Percentiles rank a stretch among this genome's conserved stretches.
phyloP scores from a whole-genome alignment of 2,888 invertebrate species.

The Nomada ruficornis region DNA sequence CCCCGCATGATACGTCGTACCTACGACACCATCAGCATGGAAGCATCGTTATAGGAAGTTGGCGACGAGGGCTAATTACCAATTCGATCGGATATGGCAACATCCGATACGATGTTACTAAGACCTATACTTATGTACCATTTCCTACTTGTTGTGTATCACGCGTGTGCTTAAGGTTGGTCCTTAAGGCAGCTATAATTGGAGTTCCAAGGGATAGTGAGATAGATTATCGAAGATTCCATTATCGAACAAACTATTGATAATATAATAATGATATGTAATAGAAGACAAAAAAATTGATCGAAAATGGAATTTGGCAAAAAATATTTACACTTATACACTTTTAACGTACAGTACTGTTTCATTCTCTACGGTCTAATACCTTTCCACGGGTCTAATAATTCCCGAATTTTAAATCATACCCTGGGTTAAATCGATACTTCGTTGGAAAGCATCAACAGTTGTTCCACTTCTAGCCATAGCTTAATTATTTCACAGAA shows the following conservation, averaged over 20 bases:
- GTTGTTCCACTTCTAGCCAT: too few species aligned
- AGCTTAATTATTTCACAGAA: too few species aligned
- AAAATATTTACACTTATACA: not conserved
- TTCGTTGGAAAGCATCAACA: not conserved
- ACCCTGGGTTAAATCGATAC: slow-evolving; percentile 15
- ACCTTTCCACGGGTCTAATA: not conserved
- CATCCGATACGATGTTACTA: slow-evolving; percentile 39
- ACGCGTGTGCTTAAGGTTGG: not conserved
- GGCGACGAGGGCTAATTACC: slow-evolving; percentile 67
- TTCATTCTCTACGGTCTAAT: not conserved
- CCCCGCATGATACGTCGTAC: slow-evolving; percentile 52
- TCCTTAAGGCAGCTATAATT: not conserved
- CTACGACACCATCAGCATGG: slow-evolving; percentile 37
- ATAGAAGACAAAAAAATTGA: too few species aligned
- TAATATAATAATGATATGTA: too few species aligned
- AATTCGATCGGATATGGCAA: slow-evolving; percentile 56
- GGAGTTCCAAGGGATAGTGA: not conserved
- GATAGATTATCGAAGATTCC: not conserved
- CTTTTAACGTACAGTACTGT: not conserved
- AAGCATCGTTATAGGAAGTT: slow-evolving; percentile 60
- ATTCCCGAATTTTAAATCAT: slow-evolving; percentile 21
- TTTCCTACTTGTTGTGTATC: not conserved
- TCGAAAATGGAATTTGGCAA: too few species aligned
- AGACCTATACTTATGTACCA: slow-evolving; percentile 31
- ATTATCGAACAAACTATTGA: too few species aligned